Evolutionary conservation across 2,113 vertebrate species (phyloP), one percentile per base, ranked within the genome.

Genomic region (Triplophysa tibetana): DNA sequence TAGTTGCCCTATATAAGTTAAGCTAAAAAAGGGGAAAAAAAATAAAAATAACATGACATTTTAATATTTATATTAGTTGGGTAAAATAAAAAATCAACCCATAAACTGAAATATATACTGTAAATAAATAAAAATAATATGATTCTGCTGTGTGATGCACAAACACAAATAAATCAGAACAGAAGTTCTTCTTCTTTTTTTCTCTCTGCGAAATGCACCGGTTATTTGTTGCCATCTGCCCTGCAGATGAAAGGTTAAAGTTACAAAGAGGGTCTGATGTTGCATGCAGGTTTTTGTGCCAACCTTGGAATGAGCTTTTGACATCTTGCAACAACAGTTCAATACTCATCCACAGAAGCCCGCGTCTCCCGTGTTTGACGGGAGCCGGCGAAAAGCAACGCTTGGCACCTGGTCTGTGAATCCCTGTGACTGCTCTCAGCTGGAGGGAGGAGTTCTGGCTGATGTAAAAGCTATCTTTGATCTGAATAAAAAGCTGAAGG

Each of bases 401-500:
- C 65, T 79, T 78, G 70, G 84, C 83, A 86, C 77, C 78, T 83
- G 81, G 78, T 81, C 56, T 84, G 70, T 75, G 72, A 83, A 86
- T 29, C 70, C 80, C 78, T 70, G 80, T 78, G 80, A 85, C 75
- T 79, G 78, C 77, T 76, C 72, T 70, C 72, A 80, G 83, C 54
- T 54, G 62, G 75, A 41, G 65, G 83, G 80, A 79, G 80, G 80
- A 79, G 77, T 38, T 83, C 84, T 23, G 65, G 84, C 70, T 86
- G 77, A 83, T 84, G 83, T 77, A 74, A 84, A 85, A 86, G 81
- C 85, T 85, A 87, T 87, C 86, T 87, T 87, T 86, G 86, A 87
- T 87, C 86, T 84, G 82, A 86, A 87, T 87, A 83, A 87, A 86
- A 87, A 84, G 86, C 84, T 86, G 86, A 79, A 87, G 86, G 86